Conservation (phyloP, 2,113 vertebrate genomes). For the Tachysurus fulvidraco region DNA sequence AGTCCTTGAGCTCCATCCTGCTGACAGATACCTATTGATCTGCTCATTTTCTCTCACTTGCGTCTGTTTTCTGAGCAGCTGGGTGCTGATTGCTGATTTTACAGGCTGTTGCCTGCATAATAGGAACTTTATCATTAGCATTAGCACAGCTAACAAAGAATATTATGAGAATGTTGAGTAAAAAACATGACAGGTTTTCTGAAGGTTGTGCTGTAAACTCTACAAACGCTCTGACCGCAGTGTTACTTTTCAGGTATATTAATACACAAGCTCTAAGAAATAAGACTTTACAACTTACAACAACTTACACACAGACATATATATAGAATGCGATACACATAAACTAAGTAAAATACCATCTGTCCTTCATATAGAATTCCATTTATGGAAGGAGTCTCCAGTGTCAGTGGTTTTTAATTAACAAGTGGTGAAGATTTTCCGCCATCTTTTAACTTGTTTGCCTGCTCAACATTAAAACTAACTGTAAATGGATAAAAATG, state of each 20-base stretch:
- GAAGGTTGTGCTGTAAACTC: background rate
- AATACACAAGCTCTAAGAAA: background rate
- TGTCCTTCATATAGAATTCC: background rate
- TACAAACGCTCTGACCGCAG: background rate
- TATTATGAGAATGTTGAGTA: background rate
- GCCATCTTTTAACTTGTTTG: too few species aligned
- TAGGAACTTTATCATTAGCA: background rate
- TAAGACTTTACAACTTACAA: background rate
- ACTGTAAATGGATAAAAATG: background rate
- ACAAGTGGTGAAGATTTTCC: too few species aligned
- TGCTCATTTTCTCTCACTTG: background rate
- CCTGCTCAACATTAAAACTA: background rate
- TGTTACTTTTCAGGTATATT: background rate
- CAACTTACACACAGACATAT: background rate
- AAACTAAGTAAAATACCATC: background rate
- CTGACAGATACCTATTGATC: slow-evolving; percentile 29
- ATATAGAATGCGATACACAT: background rate
- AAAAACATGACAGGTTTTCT: background rate
- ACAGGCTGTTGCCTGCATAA: background rate
- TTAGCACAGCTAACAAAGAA: background rate
- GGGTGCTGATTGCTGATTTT: background rate
- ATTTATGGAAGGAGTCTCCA: background rate
- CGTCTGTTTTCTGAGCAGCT: background rate
- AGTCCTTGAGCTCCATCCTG: background rate
- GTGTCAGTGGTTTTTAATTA: too few species aligned